phyloP scores from a whole-genome alignment of 2,797 vertebrate genomes.

The Ctenosaura bakeri region DNA sequence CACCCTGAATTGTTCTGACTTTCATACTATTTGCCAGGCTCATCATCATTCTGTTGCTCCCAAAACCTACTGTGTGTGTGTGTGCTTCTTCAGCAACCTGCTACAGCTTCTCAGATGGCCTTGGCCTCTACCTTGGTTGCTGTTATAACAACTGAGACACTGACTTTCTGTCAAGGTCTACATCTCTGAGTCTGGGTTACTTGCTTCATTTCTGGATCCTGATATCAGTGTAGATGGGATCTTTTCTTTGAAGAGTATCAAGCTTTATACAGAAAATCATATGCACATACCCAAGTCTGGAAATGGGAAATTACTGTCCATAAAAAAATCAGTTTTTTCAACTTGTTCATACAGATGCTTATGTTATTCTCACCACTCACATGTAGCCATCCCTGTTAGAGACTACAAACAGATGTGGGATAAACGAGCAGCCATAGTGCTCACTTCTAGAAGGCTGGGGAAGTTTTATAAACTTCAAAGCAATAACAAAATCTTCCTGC shows the following conservation, averaged over 20 bases:
- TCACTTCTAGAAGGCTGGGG: no score
- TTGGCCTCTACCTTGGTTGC: not conserved
- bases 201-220: not conserved
- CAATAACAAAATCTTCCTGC: no score
- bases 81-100: not conserved
- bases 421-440: not conserved
- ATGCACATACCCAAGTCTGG: not conserved
- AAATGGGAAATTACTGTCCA: not conserved
- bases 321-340: no score
- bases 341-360: not conserved
- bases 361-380: not conserved
- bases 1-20: not conserved
- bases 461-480: no score
- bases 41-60: not conserved
- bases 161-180: not conserved
- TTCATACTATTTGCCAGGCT: not conserved
- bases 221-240: not conserved
- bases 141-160: not conserved
- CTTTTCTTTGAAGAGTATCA: not conserved
- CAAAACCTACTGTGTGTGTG: not conserved
- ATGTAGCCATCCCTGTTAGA: not conserved
- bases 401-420: not conserved
- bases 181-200: not conserved
- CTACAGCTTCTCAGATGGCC: not conserved
- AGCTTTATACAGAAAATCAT: not conserved